phyloP scores from a whole-genome alignment of 2,797 vertebrate species.

The Cryptoprocta ferox region DNA sequence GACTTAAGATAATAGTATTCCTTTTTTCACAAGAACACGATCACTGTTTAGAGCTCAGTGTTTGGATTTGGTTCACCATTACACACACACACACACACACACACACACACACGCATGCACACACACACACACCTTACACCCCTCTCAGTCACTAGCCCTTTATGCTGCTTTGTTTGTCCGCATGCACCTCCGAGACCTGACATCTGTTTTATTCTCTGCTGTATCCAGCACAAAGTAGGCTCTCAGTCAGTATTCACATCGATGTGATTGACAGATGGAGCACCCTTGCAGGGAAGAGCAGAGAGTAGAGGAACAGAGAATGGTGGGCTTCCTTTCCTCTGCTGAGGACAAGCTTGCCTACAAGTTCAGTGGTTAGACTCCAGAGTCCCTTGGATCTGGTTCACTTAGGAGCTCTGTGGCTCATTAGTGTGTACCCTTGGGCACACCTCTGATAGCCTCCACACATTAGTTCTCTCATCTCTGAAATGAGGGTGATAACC shows the following conservation, averaged over 20 bases:
- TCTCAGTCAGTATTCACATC: not conserved
- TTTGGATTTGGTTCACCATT: not conserved
- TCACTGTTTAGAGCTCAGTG: not conserved
- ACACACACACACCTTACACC: fast-evolving
- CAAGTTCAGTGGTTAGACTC: not conserved
- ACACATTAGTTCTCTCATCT: not conserved
- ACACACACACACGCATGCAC: not conserved
- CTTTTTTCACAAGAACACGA: not conserved
- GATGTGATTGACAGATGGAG: not conserved
- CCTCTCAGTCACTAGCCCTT: not conserved
- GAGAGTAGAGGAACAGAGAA: not conserved
- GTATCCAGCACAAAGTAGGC: not conserved
- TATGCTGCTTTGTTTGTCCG: not conserved
- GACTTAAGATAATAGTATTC: not conserved
- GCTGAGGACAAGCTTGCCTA: not conserved
- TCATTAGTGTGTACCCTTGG: not conserved
- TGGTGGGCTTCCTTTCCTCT: not conserved
- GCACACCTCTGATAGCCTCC: not conserved
- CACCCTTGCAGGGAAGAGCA: not conserved
- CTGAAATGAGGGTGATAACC: not conserved
- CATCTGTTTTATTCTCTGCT: not conserved
- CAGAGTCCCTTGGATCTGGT: not conserved
- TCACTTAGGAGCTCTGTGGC: not conserved
- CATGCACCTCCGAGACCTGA: not conserved
- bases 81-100: too few species aligned